A percentile compares a stretch with the other conserved stretches of the same genome.
Conservation (phyloP, 2,113 vertebrate species). For the Neomonachus schauinslandi region DNA sequence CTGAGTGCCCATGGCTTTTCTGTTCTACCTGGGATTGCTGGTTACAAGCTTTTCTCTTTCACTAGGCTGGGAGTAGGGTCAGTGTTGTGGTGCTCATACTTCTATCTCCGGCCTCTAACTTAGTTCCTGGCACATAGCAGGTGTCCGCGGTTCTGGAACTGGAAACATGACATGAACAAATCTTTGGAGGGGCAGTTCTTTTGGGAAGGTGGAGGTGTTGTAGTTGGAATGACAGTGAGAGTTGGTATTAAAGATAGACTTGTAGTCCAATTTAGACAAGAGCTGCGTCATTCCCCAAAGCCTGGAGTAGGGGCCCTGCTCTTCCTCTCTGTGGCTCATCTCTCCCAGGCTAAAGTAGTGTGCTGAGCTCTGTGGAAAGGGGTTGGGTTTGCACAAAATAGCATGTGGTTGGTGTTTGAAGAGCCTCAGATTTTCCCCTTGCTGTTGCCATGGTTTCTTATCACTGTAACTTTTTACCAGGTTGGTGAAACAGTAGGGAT, state of each 20-base stretch:
- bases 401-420: not conserved
- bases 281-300: not conserved
- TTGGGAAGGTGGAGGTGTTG: not conserved
- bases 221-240: not conserved
- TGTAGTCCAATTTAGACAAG: not conserved
- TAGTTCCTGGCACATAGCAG: not conserved
- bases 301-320: not conserved
- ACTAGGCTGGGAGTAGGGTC: not conserved
- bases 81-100: not conserved
- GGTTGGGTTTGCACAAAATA: not conserved
- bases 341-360: not conserved
- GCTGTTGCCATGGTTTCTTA: conserved; percentile 29
- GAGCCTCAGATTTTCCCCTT: not conserved
- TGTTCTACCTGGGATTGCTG: not conserved
- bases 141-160: not conserved
- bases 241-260: not conserved
- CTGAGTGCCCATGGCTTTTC: not conserved
- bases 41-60: not conserved
- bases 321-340: not conserved
- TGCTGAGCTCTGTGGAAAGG: not conserved
- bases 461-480: conserved; percentile 80
- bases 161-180: not conserved
- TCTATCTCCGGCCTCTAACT: not conserved
- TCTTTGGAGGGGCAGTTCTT: conserved; percentile 7
- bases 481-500: conserved; percentile 98